Conservation (phyloP, 2,797 vertebrate genomes). For the Acanthiza pusilla region DNA sequence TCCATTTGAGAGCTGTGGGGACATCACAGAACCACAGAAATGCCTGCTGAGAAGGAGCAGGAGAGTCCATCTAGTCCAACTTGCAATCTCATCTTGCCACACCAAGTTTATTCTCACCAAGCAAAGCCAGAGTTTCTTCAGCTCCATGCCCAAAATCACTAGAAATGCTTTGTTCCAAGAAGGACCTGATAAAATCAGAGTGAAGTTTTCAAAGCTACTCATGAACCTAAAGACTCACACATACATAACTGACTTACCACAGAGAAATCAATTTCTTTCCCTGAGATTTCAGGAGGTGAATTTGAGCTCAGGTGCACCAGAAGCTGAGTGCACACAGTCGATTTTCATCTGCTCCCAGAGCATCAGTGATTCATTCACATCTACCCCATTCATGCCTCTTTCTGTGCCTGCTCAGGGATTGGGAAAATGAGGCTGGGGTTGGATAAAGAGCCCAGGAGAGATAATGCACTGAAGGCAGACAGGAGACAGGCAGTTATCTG, state of each 20-base stretch:
- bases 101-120: background rate
- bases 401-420: background rate
- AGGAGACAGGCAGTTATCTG: background rate
- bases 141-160: background rate
- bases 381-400: background rate
- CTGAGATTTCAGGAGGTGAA: background rate
- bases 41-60: background rate
- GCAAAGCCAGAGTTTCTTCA: background rate
- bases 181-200: background rate
- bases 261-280: background rate
- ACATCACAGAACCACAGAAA: background rate
- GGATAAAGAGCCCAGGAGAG: background rate
- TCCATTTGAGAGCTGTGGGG: background rate
- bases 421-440: background rate
- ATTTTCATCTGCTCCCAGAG: background rate
- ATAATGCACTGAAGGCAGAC: background rate
- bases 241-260: background rate
- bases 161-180: accelerated
- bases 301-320: background rate
- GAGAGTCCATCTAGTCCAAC: background rate
- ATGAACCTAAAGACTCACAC: background rate
- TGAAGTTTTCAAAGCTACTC: background rate
- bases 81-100: background rate
- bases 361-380: background rate
- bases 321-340: accelerated